Evolutionary conservation across 2,888 invertebrate species (phyloP), one percentile per base, ranked within the genome.

Genomic region (Microdon myrmicae): DNA sequence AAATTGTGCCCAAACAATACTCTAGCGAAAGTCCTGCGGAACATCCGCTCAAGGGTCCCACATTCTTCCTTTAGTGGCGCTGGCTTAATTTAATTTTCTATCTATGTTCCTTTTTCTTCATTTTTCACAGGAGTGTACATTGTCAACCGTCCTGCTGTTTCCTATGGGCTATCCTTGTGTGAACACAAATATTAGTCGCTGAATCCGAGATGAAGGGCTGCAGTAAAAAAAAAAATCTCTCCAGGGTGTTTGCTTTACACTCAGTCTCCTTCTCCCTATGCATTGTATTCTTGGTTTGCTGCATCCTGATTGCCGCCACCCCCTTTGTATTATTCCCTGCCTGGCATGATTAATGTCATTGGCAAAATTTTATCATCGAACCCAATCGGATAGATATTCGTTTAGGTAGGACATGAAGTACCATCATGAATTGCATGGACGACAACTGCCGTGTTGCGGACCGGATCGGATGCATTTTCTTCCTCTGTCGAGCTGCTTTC

Each of bases 341-440:
- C 58, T 64, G 51, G 37, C 58, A 58, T 64, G 64, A 64, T 64
- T 64, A 64, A 64, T 64, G 64, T 64, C 64, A 64, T 64, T 64
- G 58, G 64, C 58, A 64, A 64, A 58, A 55, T 58, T 51, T 64
- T 64, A 64, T 64, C 58, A 44, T 58, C 51, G 53, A 58, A 53
- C 47, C 38, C 35, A 47, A 64, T 58, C 58, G 58, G 32, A 43
- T 38, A 23, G 26, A 23, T 10, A 51, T 9, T 12, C 9, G 17
- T n/a, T n/a, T n/a, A n/a, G n/a, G n/a, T n/a, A 31, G 20, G 55
- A 47, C 38, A 47, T 47, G 55, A 34, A 55, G 12, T 39, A 41
- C 38, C 38, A 41, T 39, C 47, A 47, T 47, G 34, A 26, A 39
- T 22, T n/a, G 17, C 29, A 54, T 54, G 25, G 53, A 44, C 35